These are phyloP conservation scores for Trissolcus japonicus DNA, from an alignment of 2,888 invertebrate species.

Conservation along the genomic window DNA sequence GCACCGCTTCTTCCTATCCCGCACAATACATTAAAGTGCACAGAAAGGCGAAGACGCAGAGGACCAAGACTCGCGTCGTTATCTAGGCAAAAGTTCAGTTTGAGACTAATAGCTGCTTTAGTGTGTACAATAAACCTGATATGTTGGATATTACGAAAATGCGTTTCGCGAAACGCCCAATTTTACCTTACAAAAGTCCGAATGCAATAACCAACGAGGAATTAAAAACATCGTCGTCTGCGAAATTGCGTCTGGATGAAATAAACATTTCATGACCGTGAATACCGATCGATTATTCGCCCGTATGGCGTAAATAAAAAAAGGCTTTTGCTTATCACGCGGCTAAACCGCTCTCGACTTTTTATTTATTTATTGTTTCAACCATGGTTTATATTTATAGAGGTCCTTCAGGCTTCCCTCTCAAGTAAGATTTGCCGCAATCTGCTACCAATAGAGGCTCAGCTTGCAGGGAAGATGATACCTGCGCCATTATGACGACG, in stretches of 20 bases:
- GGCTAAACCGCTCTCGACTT: constrained; percentile 43
- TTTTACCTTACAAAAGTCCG: constrained; percentile 21
- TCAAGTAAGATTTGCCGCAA: constrained; percentile 42
- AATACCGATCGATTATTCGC: constrained; percentile 14
- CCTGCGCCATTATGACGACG: constrained; percentile 47
- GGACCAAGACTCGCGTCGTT: constrained; percentile 8
- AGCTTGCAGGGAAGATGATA: constrained; percentile 40
- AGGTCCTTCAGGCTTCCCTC: constrained; percentile 29
- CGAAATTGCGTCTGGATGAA: constrained; percentile 4
- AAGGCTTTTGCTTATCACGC: constrained; percentile 32
- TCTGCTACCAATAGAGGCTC: constrained; percentile 35
- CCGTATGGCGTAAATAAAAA: constrained; percentile 7
- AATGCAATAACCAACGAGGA: constrained; percentile 2
- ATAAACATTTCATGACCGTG: constrained; percentile 24
- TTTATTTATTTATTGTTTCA: constrained; percentile 51
- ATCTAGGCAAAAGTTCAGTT: constrained; percentile 30
- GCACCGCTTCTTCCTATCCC: constrained; percentile 38
- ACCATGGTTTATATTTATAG: constrained; percentile 49
- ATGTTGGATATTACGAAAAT: constrained; percentile 34
- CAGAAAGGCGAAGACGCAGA: constrained; percentile 27
- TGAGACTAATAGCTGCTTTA: constrained; percentile 22
- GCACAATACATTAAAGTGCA: constrained; percentile 51
- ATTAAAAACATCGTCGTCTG: constrained; percentile 10
- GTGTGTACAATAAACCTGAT: constrained; percentile 24
- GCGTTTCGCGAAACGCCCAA: constrained; percentile 18